Base-by-base conservation (phyloP, 2,888 invertebrate species). In the Tromatobia lineatoria region DNA sequence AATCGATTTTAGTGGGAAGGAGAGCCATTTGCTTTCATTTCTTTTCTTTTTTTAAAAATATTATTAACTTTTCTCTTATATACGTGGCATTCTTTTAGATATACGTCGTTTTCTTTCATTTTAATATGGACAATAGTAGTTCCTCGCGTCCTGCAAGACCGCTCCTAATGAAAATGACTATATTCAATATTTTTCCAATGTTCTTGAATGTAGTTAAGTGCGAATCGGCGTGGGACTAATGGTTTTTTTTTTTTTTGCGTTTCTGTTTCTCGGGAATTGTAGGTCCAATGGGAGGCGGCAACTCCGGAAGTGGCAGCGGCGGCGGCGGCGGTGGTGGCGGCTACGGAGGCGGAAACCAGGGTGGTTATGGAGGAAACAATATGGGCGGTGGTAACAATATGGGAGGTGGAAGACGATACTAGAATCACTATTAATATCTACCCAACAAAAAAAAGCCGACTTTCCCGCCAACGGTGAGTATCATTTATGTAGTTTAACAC, bases 301-400 rank as follows among this genome's bases (percentile, higher is more conserved):
- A 91, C 69, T 90, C 91, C 6, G 96, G 95, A 87, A 94, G 95
- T 23, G 94, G 94, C 57, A 90, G 91, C 47, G 88, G 90, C 4
- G 96, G 95, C 86, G 94, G 95, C n/a, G 94, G 94, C 52, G 94
- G 94, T 47, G 94, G 94, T 86, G 94, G 94, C 34, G 94, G 94
- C 76, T 94, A 93, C 69, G 94, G 94, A 61, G 94, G 94, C 67
- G 91, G 92, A 34, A 94, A 94, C 80, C 94, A 93, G 86, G 93
- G 94, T 67, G 94, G 94, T 74, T 94, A 94, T 45, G 93, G 93
- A n/a, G 92, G 93, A 69, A 93, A 93, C 89, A 90, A 90, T 61
- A 93, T 94, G 87, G 94, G 94, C 84, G 93, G 93, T 34, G 87
- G 88, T 70, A 92, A 92, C 75, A 64, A 64, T 38, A 64, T 64